Evolutionary conservation across 2,113 vertebrate species (phyloP), one percentile per base, ranked within the genome.

Genomic region (Agapornis roseicollis): DNA sequence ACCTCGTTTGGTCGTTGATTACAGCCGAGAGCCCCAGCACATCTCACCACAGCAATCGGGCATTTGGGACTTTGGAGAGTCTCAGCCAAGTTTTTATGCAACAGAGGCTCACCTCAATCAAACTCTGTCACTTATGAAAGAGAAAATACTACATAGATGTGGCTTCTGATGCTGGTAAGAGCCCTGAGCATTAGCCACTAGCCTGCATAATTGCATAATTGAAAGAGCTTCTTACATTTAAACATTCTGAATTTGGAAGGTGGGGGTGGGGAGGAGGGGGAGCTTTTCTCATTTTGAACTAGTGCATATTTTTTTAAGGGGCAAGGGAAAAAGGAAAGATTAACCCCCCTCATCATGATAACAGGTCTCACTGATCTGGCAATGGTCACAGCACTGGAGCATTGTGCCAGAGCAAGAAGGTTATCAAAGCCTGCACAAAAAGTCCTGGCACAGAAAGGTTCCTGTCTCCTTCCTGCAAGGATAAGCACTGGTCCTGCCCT

Each of bases 81-180:
- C 55, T 47, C 39, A 37, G 94, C 90, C 94, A 93, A 91, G 52
- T 71, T 88, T 93, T 97, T 96, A 96, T 2, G 1, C 53, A 95
- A 93, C 58, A 80, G 44, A 79, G 39, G 80, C 69, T 94, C 79
- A 95, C 69, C 18, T 17, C 14, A 39, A 27, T 80, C 49, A 50
- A 60, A 42, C 11, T 35, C 27, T 19, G 5, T 70, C 46, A 8
- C 41, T 87, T 85, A 83, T 23, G 83, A 77, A 73, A 91, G 55
- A 90, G 68, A 85, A 95, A 93, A 86, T 74, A 88, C 66, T 56
- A 50, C 33, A 12, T 17, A 77, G 66, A 84, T 49, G 66, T 27
- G 35, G 61, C 28, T 91, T 72, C 42, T 16, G 47, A 39, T 71
- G 69, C 42, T 61, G 42, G 65, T 29, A 60, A 35, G 64, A 94